Percentiles rank a stretch among this genome's conserved stretches.
Conservation (phyloP, 2,888 invertebrate species). For the Argyresthia albistria region DNA sequence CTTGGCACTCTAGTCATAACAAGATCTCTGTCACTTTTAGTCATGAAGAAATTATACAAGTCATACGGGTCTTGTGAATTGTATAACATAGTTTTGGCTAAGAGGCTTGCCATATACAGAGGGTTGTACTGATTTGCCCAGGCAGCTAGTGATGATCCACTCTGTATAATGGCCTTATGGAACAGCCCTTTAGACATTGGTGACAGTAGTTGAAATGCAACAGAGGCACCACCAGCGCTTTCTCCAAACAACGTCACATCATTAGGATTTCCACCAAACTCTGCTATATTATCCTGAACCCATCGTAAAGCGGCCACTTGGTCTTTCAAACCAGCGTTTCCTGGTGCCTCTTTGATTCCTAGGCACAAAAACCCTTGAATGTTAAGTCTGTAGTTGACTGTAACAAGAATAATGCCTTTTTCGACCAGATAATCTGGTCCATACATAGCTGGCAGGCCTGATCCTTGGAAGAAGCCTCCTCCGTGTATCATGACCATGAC, state of each 20-base stretch:
- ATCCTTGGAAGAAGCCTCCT: slow-evolving; percentile 47
- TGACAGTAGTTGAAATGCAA: slow-evolving; percentile 45
- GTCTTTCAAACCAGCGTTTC: slow-evolving; percentile 50
- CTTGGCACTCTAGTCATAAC: slow-evolving; percentile 20
- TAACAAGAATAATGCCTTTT: slow-evolving; percentile 45
- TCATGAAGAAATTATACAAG: slow-evolving; percentile 35
- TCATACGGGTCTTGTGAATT: slow-evolving; percentile 33
- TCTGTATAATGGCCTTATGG: slow-evolving; percentile 48
- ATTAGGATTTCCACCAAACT: slow-evolving; percentile 45
- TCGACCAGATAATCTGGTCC: slow-evolving; percentile 43
- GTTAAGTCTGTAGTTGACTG: slow-evolving; percentile 49
- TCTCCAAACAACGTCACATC: slow-evolving; percentile 52
- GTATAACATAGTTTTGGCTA: slow-evolving; percentile 39
- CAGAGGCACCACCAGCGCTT: slow-evolving; percentile 47
- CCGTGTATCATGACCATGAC: slow-evolving; percentile 59
- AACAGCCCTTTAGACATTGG: slow-evolving; percentile 51
- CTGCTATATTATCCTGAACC: slow-evolving; percentile 38
- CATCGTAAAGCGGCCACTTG: slow-evolving; percentile 47
- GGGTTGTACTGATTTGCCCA: slow-evolving; percentile 49
- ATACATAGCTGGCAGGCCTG: slow-evolving; percentile 29
- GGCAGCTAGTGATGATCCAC: slow-evolving; percentile 41
- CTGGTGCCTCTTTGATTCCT: slow-evolving; percentile 45
- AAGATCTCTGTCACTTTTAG: slow-evolving; percentile 35
- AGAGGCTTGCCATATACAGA: slow-evolving; percentile 33
- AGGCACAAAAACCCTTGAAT: slow-evolving; percentile 48